phyloP scores from a whole-genome alignment of 2,113 vertebrate genomes.

The Spheniscus mendiculus region DNA sequence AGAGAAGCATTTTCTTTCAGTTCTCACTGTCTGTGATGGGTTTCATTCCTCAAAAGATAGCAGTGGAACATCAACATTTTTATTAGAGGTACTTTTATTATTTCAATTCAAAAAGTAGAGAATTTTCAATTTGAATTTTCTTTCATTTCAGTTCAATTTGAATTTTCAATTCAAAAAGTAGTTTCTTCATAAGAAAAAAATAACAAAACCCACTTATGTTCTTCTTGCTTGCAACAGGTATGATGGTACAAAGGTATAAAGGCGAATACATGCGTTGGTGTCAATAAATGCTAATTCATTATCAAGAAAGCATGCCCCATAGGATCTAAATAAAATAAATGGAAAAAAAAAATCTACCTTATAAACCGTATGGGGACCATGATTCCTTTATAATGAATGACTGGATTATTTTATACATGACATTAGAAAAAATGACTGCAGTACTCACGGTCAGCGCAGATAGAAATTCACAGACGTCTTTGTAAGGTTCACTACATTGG shows the following conservation, averaged over 20 bases:
- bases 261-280: background rate
- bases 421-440: background rate
- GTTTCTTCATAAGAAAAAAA: background rate
- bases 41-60: background rate
- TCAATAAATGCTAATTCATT: background rate
- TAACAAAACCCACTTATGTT: rapidly evolving
- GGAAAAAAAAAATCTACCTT: background rate
- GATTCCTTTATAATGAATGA: background rate
- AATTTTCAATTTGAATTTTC: too few species aligned
- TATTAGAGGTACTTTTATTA: background rate
- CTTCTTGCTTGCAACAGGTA: background rate
- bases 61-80: background rate
- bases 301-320: background rate
- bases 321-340: background rate
- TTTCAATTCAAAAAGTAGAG: background rate
- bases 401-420: background rate
- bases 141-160: too few species aligned
- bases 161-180: background rate
- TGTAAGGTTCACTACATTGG: background rate
- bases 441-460: background rate
- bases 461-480: background rate
- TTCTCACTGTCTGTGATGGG: background rate
- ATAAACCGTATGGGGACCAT: background rate
- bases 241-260: background rate
- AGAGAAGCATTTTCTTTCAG: background rate